Evolutionary conservation across 2,113 vertebrate genomes (phyloP), one percentile per base, ranked within the genome.

Genomic region (Daphoenositta chrysoptera): DNA sequence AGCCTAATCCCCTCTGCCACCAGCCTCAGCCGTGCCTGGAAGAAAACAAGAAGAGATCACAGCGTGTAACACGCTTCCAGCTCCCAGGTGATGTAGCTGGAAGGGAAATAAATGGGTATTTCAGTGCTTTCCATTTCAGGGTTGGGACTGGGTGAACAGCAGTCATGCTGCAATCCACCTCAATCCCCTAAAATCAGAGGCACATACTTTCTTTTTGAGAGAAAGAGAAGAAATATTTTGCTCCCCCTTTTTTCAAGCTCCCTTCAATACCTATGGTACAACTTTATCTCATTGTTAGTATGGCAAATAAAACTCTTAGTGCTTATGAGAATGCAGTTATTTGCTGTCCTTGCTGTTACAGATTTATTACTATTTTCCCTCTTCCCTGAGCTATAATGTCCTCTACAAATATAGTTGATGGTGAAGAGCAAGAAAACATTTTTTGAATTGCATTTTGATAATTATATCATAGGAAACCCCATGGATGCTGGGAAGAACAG

Each of bases 1-100:
- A 69, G 72, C 75, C 71, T 91, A 78, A 88, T 94, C 75, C 63
- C 40, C 48, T 48, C 53, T 53, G 48, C 65, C 86, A 45, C 73
- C 53, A 63, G 53, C 63, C 71, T 80, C 23, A 73, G 72, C 72
- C 3, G 0, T 15, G 42, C 69, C 60, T 58, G 57, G 45, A 23
- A 75, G 72, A 81, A 70, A n/a, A 48, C 31, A 42, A 47, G 63
- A 60, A 93, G 79, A 64, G 58, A n/a, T 31, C 58, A 21, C 51
- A 65, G 78, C 0, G 0, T 50, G 35, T 27, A 54, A 35, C 47
- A 18, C 0, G 3, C 60, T 83, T 42, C 44, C 72, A 82, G 56
- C 61, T 94, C 64, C 56, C 47, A 83, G 17, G 56, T 63, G 51
- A 68, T 33, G 28, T 4, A 48, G 44, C 40, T 89, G n/a, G 20